These are phyloP conservation scores for Rhynchomys soricoides DNA, from an alignment of 2,113 vertebrate species.

Conservation along the genomic window DNA sequence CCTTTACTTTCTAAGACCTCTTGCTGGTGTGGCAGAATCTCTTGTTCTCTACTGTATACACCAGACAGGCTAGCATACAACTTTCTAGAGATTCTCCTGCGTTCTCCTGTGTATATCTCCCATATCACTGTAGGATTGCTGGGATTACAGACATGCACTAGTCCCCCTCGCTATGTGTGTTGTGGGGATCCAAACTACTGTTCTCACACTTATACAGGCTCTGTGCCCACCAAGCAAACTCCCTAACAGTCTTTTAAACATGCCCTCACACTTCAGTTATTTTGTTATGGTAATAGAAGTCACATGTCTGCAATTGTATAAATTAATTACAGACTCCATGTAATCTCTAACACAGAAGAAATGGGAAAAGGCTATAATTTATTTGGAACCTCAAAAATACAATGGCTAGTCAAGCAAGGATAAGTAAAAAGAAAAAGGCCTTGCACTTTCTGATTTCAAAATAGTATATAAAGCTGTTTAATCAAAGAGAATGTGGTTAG, in stretches of 20 bases:
- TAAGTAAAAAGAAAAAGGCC: not conserved
- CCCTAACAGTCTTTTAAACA: not conserved
- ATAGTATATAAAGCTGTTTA: not conserved
- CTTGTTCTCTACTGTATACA: not conserved
- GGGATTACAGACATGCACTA: not conserved
- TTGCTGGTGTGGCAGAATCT: not conserved
- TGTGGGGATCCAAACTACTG: not conserved
- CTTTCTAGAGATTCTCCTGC: not conserved
- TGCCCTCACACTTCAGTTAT: not conserved
- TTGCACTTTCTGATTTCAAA: not conserved
- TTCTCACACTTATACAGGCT: not conserved
- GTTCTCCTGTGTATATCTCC: not conserved
- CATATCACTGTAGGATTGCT: not conserved
- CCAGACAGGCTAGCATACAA: not conserved
- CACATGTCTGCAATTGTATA: not conserved
- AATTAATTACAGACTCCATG: not conserved
- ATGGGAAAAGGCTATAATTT: not conserved
- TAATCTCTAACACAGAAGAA: not conserved
- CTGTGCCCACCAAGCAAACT: not conserved
- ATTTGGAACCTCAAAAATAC: not conserved
- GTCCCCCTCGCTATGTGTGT: not conserved
- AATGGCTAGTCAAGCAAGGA: not conserved
- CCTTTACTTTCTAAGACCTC: not conserved
- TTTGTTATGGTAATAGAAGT: not conserved
- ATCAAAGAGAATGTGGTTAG: not conserved